A percentile compares a stretch with the other conserved stretches of the same genome.
Conservation (phyloP, 2,113 vertebrate genomes). For the Bambusicola thoracicus region DNA sequence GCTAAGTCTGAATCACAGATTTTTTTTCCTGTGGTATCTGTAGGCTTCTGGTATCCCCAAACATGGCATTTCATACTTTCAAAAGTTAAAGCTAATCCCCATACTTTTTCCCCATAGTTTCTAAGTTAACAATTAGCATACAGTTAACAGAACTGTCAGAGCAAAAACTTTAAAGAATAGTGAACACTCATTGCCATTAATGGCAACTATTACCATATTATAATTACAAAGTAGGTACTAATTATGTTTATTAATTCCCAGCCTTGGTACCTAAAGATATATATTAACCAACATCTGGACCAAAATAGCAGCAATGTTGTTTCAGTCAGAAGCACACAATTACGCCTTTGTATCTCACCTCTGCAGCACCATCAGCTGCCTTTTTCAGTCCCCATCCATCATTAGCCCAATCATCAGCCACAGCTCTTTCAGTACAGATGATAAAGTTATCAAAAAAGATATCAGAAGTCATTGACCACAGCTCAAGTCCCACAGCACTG, state of each 20-base stretch:
- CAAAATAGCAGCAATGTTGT: not conserved
- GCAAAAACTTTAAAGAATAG: not conserved
- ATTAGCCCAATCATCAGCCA: constrained; percentile 89
- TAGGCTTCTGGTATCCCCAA: no score
- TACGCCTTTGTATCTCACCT: constrained; percentile 77
- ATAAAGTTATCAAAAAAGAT: constrained; percentile 99
- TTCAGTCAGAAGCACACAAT: not conserved
- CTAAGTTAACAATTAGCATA: not conserved
- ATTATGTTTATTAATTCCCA: not conserved
- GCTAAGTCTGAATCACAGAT: not conserved
- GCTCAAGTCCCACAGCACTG: constrained; percentile 92
- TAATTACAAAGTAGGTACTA: not conserved
- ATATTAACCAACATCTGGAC: not conserved
- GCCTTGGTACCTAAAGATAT: not conserved
- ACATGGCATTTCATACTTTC: not conserved
- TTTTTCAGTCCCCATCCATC: constrained; percentile 98
- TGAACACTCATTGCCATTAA: not conserved
- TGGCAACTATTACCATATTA: not conserved
- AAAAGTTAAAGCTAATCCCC: not conserved
- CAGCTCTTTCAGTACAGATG: constrained; percentile 87
- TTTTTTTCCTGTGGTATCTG: no score
- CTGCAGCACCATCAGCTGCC: constrained; percentile 93
- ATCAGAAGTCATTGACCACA: constrained; percentile 98
- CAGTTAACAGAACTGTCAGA: not conserved
- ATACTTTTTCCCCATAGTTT: not conserved